Base-by-base conservation (phyloP, 2,888 invertebrate species). In the Drosophila testacea region DNA sequence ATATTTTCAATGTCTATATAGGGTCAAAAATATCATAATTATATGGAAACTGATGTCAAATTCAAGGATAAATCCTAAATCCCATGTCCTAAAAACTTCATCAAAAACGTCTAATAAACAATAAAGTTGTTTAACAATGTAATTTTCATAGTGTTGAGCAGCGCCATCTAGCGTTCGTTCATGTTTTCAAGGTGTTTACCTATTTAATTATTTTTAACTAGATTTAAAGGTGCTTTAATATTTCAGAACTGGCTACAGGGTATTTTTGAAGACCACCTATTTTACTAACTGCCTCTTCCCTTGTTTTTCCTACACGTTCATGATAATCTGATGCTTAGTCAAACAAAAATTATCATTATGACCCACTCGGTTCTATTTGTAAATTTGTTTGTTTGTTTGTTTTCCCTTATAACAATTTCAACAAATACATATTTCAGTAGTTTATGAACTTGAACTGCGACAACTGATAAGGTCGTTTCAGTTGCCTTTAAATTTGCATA, bases 391-490 rank as follows among this genome's bases (percentile, higher is more conserved):
- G 4, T 47, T 54, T 42, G 22, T 61, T 59, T 54, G 32, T 48
- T 52, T 13, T 34, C 34, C 11, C 50, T 28, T 13, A 42, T 61
- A 47, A 5, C 42, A 7, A 36, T 54, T 57, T 48, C 4, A 42
- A 32, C 38, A 16, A 16, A 16, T 16, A 36, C 42, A 39, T 57
- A 57, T 64, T 60, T 60, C 7, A 42, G 9, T 69, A 44, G 32
- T 59, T 59, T 47, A 48, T 62, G 44, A 66, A 48, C 71, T 55
- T 42, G 50, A 56, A 57, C 46, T 52, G 52, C 11, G 44, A 30
- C 60, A 42, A 57, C 44, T 62, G 71, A 54, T 57, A 70, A 65
- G 60, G 64, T 60, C 60, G 63, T 52, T 56, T 70, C 13, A 69
- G 30, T 63, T 69, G 51, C 61, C 54, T 50, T 38, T 28, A 13